Base-by-base conservation (phyloP, 2,797 vertebrate genomes). In the Liparis tanakae region DNA sequence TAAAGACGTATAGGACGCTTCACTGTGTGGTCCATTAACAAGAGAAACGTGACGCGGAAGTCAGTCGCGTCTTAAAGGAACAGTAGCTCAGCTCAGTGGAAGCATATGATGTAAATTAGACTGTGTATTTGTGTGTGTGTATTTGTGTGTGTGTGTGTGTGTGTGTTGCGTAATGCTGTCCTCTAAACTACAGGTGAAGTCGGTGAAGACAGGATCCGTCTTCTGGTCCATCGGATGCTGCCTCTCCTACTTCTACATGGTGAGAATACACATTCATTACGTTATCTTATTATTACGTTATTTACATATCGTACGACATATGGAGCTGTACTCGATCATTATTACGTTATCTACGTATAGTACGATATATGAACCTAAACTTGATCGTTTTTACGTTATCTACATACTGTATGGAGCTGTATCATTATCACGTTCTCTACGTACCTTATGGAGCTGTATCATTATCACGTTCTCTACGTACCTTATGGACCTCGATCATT, bases 161-260 rank as follows among this genome's bases (percentile, higher is more conserved):
- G 14, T 54, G 39, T 48, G 67, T 39, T 34, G 9, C 13, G 51
- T 82, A 85, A 76, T 44, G 12, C 20, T 73, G 1, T 61, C 4
- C 41, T 30, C 10, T 44, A 10, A 56, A 68, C 69, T 13, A 0
- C 79, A 99, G 98, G 97, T 99, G 87, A 99, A 99, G 78, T 97
- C 98, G 25, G 97, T 99, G 90, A 99, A 99, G 95, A 99, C 97
- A 0, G 98, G 98, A 57, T 99, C 98, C 0, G 96, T 99, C 33
- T 99, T 98, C 92, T 99, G 98, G 98, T 94, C 98, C 69, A 97
- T 99, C 72, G 98, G 98, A 90, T 99, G 98, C 88, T 99, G 98
- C 76, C 94, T 99, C 62, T 99, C 96, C 4, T 99, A 99, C 88
- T 99, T 99, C 88, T 99, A 99, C 90, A 99, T 99, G 98, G 98